Evolutionary conservation across 2,888 invertebrate species (phyloP), one percentile per base, ranked within the genome.

Genomic region (Drosophila quinaria): DNA sequence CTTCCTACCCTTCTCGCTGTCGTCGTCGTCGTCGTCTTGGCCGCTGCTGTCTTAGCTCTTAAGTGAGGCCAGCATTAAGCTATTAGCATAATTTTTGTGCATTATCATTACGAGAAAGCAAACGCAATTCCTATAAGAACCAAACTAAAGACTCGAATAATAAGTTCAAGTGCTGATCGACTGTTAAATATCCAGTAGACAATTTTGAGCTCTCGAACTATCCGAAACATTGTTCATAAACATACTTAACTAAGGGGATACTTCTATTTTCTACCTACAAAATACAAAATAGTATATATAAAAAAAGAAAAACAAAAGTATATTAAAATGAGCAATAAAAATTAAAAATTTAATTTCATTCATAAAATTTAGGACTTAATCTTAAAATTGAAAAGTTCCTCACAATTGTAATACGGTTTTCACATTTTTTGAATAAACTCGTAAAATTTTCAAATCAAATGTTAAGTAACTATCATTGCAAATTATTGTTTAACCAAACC

Each of bases 21-120:
- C 37, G 55, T 51, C 49, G 44, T 49, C 39, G n/a, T n/a, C n/a
- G 54, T 55, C 58, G 50, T 51, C 58, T 54, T 65, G 63, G 81
- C 49, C 76, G 42, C 75, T 68, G 75, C 74, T 77, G 84, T 83
- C 74, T 80, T 87, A 81, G 65, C 87, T 61, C 72, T 77, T 81
- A 87, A 83, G 87, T 84, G 81, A 74, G 76, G 70, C 80, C 74
- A 78, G 78, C 79, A 84, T 84, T 87, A 87, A 84, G 83, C 81
- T 81, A 84, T 84, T 87, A 87, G 87, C 83, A 87, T 84, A 87
- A 84, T 84, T 84, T 84, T 73, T 81, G 72, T 84, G 70, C 87
- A 84, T 85, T 82, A 85, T 80, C 78, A 83, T 82, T 82, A 78
- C 60, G 56, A 56, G 49, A 58, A 41, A 41, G 33, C 47, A 63